A percentile compares a stretch with the other conserved stretches of the same genome.
Evolutionary conservation across 1,140 invertebrate genomes (phyloP).

Genomic region (Drosophila nebulosa): DNA sequence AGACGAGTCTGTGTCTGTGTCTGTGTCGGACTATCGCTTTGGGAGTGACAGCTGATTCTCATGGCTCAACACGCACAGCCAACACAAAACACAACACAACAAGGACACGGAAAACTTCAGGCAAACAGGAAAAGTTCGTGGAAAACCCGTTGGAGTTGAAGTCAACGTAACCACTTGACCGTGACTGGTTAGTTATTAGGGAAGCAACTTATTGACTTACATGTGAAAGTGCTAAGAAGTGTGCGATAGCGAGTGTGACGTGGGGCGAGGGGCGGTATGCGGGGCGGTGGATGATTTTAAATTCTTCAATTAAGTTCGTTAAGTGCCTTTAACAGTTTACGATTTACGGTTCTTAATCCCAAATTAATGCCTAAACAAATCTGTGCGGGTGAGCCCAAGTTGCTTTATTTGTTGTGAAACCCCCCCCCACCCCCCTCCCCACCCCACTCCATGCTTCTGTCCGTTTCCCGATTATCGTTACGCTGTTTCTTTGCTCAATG

Average conservation of each 20-base stretch:
- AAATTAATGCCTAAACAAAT: conserved; percentile 61
- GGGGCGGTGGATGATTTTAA: background rate
- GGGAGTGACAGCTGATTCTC: background rate
- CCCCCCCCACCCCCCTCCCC: background rate
- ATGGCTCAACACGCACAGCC: conserved; percentile 1
- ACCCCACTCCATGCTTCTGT: background rate
- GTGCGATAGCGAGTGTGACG: background rate
- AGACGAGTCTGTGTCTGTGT: background rate
- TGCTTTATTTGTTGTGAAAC: conserved; percentile 48
- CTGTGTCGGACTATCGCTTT: background rate
- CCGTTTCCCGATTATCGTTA: background rate
- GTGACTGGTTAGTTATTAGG: background rate
- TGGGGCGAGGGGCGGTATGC: background rate
- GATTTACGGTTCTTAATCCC: conserved; percentile 53
- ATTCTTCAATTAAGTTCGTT: conserved; percentile 37
- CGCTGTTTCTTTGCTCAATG: background rate
- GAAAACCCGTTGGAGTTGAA: background rate
- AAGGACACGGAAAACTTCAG: conserved; percentile 1
- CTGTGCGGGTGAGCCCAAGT: conserved; percentile 48
- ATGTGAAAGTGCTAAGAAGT: background rate
- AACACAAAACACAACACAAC: background rate
- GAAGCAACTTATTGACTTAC: background rate
- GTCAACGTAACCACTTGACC: background rate
- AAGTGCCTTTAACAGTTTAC: conserved; percentile 32
- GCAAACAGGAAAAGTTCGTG: background rate